Evolutionary conservation across 2,888 invertebrate species (phyloP).

Genomic region (Silvanus unidentatus): DNA sequence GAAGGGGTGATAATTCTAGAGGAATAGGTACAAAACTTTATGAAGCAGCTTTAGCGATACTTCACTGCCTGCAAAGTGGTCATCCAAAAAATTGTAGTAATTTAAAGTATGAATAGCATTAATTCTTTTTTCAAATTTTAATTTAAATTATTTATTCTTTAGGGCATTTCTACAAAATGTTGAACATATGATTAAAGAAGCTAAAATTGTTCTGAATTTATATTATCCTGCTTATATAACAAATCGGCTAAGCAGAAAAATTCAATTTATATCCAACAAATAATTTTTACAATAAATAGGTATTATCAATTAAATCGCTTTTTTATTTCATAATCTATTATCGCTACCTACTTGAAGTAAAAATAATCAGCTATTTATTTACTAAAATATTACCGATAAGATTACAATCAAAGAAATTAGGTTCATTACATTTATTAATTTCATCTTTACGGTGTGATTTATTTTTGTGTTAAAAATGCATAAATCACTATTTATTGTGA

Average conservation of each 20-base stretch:
- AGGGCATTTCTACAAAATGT: constrained; percentile 35
- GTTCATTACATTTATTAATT: too few relatives aligned
- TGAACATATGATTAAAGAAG: constrained; percentile 34
- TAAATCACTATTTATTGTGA: too few relatives aligned
- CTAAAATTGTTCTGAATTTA: constrained; percentile 34
- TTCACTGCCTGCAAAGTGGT: constrained; percentile 33
- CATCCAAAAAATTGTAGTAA: constrained; percentile 33
- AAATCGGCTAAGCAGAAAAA: constrained; percentile 34
- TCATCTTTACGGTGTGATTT: too few relatives aligned
- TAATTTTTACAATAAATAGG: too few relatives aligned
- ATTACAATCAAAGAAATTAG: too few relatives aligned
- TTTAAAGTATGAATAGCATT: constrained; percentile 29
- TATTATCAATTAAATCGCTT: too few relatives aligned
- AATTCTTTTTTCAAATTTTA: constrained; percentile 1
- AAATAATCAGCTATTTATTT: too few relatives aligned
- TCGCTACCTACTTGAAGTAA: too few relatives aligned
- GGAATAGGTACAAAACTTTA: constrained; percentile 34
- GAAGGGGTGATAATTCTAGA: constrained; percentile 32
- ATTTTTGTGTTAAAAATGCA: too few relatives aligned
- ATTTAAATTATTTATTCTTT: constrained; percentile 15
- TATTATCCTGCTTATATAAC: constrained; percentile 37
- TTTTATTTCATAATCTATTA: too few relatives aligned
- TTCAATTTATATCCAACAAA: constrained; percentile 36
- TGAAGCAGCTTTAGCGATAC: constrained; percentile 34
- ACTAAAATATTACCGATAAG: too few relatives aligned